Base-by-base conservation (phyloP, 2,113 vertebrate species). In the Marmota monax region DNA sequence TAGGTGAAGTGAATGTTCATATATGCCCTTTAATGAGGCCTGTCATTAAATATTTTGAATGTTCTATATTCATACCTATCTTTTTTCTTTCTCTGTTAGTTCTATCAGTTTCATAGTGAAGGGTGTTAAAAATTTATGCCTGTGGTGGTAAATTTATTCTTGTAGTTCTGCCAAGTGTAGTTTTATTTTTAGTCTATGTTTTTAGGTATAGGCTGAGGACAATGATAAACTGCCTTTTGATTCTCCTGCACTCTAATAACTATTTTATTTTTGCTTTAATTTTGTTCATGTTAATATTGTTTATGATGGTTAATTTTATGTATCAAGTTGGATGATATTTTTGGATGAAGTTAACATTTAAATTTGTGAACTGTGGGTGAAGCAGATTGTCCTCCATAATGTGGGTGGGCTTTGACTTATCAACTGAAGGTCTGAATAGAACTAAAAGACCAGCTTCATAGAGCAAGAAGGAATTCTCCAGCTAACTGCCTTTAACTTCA, bases 171-270 rank as follows among this genome's bases (percentile, higher is more conserved):
- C 77, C 56, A 80, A 61, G 18, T 10, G 4, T 80, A 74, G 18
- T 65, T 97, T 74, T 94, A 58, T 84, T 93, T 87, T 95, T 92
- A 61, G 37, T 63, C 18, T 84, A 2, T 74, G 37, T 82, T 69
- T 14, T 87, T 94, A 95, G n/a, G 37, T 93, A 17, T 53, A 58
- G 53, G 32, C 72, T 92, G 27, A 88, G 42, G 56, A 56, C 25
- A 37, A 58, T 80, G n/a, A 72, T 61, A 73, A 67, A 87, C 27
- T 92, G 72, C 27, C 69, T 67, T 17, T 34, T 89, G 73, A 80
- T 32, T 92, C 23, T 92, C 73, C 76, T 82, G 87, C 74, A 92
- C 29, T 82, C 42, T 73, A 67, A 79, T 63, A 82, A 48, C 13
- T 58, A 37, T 58, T 48, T 67, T 87, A 27, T 48, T 69, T 80